Evolutionary conservation across 2,113 vertebrate genomes (phyloP), one percentile per base, ranked within the genome.

Genomic region (Sapayoa aenigma): DNA sequence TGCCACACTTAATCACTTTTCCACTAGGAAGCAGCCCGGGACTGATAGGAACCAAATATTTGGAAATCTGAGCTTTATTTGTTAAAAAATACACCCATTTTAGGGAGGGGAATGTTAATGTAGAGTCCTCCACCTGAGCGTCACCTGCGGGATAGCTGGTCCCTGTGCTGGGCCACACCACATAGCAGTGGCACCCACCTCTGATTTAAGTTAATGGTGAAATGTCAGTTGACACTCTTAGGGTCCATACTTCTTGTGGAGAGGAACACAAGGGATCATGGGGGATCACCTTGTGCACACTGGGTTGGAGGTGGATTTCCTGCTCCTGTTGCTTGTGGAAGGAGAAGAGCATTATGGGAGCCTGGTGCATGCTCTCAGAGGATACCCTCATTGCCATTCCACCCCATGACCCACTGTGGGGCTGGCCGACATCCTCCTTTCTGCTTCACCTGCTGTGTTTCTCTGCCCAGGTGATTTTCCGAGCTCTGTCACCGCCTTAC

Each of bases 381-480:
- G 10, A 39, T 73, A 47, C 53, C 80, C 18, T 35, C 6, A 0
- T 15, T 1, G 2, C 92, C 39, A 6, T 39, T 63, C 41, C 44
- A 17, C 30, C 2, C 31, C 24, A 2, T 0, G 0, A 11, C 39
- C 28, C 17, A 2, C 22, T 2, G 2, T 8, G 12, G 63, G 12
- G 14, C 58, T 52, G 53, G 13, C 68, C 85, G 31, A 16, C 25
- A 14, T 18, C 24, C 35, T 41, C 13, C 37, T 44, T 80, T 65
- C 56, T 53, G 30, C 63, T 63, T 72, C 63, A 63, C 22, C 72
- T 19, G 12, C 53, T 41, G 46, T 3, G 1, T 93, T 67, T 94
- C 81, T 94, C 67, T 96, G 79, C 35, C 23, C 97, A 99, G 99
- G 98, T 99, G 88, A 99, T 99, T 95, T 99, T 98, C 96, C 98